Evolutionary conservation across 2,797 vertebrate species (phyloP), one percentile per base, ranked within the genome.

Genomic region (Labeo calbasu): DNA sequence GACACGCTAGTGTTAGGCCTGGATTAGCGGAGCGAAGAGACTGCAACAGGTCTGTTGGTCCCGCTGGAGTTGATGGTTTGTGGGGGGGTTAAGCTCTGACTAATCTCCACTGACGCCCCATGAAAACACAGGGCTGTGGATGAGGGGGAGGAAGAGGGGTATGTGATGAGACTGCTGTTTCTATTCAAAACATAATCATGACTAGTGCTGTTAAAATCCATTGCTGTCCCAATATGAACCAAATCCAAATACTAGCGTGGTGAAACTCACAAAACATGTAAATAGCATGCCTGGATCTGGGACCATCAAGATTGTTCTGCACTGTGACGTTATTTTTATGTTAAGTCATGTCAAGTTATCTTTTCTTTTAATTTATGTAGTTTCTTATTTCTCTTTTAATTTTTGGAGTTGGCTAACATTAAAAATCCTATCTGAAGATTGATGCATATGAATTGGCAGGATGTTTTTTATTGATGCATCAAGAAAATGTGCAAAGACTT

Each of bases 31-130:
- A 78, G 43, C 21, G 43, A 61, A 8, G 11, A 36, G 72, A 53
- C 14, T 14, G 43, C 77, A 63, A 65, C 40, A 68, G 77, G 77
- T 68, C 48, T 32, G 61, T 36, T 50, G 61, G 61, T 51, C 63
- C 25, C 17, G 8, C 28, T 2, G 13, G 23, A 59, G 73, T 17
- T 43, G 59, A 48, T 65, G 40, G 57, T 28, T 48, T 10, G 14
- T 23, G 4, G 12, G 21, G 61, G 7, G 46, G 7, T 70, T 80
- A 46, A 55, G 21, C 79, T 66, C 66, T 25, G 8, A 46, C 66
- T 80, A 80, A 80, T 80, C 79, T 57, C 28, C 32, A 55, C 25
- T 51, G 77, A 79, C 3, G 48, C 61, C 63, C 32, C 65, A 28
- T 40, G 65, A 57, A 81, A 55, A 57, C 66, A 66, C 53, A 32